Evolutionary conservation across 2,113 vertebrate genomes (phyloP), one percentile per base, ranked within the genome.

Genomic region (Otolemur garnettii): DNA sequence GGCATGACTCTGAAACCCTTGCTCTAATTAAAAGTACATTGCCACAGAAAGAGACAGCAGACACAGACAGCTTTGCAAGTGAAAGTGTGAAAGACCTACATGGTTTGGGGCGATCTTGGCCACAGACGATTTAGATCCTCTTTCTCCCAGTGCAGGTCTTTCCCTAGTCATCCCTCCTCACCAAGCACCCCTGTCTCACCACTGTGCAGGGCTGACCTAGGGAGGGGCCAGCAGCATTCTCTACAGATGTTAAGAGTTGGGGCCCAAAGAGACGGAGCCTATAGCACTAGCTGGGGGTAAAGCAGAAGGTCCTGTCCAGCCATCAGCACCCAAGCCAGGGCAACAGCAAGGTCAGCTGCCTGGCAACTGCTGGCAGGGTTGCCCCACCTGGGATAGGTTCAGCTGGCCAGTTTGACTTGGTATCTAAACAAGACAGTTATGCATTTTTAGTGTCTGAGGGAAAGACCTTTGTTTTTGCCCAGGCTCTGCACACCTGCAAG

Each of bases 61-160:
- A 95, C 90, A 90, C 59, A 30, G 35, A 87, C 82, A 85, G 71
- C 87, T 96, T 95, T 97, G 94, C 95, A 97, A 96, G 95, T 96
- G 91, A 96, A 97, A 96, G 92, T 84, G 79, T 42, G 33, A 53
- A 13, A 83, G 77, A 68, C 69, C 69, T 45, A 81, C 77, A 84
- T 21, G 80, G 79, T 91, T 77, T 95, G 87, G 89, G 97, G 83
- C 94, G 93, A 96, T 89, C 93, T 88, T 94, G 89, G 83, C 93
- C 83, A 95, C 93, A 94, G 93, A 68, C 38, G 77, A 80, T 62
- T 80, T 72, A 94, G 89, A 80, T 90, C 96, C 96, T 90, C 93
- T 90, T 91, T 92, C 24, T 92, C 79, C 28, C 22, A 14, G 8
- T 21, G 83, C 2, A 50, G 45, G 10, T 59, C 45, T 86, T 35